phyloP scores from a whole-genome alignment of 2,888 invertebrate species.

The Apodemia hepburni region DNA sequence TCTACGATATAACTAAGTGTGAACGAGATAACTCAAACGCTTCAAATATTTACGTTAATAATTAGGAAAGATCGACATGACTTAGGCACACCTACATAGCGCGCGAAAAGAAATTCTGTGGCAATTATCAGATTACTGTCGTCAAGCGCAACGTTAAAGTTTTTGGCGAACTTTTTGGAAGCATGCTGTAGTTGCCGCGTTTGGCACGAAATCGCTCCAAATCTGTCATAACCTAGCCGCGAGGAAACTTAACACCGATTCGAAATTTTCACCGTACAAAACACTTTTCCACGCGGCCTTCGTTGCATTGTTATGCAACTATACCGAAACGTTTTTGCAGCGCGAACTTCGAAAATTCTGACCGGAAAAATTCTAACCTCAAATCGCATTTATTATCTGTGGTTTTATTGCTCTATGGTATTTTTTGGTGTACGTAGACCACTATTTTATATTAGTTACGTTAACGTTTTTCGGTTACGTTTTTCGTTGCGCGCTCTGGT shows the following conservation, averaged over 20 bases:
- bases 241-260: conserved; percentile 44
- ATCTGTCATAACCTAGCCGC: conserved; percentile 46
- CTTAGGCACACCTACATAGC: conserved; percentile 39
- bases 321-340: conserved; percentile 48
- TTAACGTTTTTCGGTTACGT: conserved; percentile 53
- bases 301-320: conserved; percentile 75
- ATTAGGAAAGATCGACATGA: conserved; percentile 39
- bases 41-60: conserved; percentile 51
- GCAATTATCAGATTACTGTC: conserved; percentile 67
- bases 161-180: conserved; percentile 55
- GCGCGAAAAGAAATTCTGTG: conserved; percentile 60
- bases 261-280: conserved; percentile 54
- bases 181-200: conserved; percentile 52
- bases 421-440: conserved; percentile 20
- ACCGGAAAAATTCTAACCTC: conserved; percentile 56
- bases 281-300: conserved; percentile 66
- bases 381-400: conserved; percentile 32
- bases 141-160: conserved; percentile 48
- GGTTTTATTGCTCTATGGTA: conserved; percentile 22
- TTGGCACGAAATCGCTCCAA: conserved; percentile 54
- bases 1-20: conserved; percentile 28
- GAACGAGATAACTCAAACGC: conserved; percentile 27
- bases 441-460: conserved; percentile 30
- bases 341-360: conserved; percentile 47
- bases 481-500: conserved; percentile 45